phyloP scores from a whole-genome alignment of 1,140 invertebrate genomes.

The Zaprionus ghesquierei region DNA sequence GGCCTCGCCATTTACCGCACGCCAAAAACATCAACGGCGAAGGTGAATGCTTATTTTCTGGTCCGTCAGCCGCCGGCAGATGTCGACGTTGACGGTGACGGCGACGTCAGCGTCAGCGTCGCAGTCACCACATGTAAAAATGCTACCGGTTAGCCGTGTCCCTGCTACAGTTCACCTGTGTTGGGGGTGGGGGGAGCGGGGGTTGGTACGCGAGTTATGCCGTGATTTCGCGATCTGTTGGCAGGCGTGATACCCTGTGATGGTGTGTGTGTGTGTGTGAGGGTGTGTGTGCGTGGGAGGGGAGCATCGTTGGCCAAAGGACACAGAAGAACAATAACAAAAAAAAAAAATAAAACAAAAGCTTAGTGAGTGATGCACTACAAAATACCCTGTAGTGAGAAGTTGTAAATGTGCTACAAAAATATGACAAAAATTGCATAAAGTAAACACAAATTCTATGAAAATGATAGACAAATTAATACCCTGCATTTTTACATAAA shows the following conservation, averaged over 20 bases:
- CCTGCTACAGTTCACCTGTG: constrained; percentile 8
- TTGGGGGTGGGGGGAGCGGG: not conserved
- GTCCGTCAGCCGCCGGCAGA: constrained; percentile 75
- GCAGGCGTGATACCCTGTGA: not conserved
- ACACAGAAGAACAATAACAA: constrained; percentile 17
- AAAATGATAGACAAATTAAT: not conserved
- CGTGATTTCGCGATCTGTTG: constrained; percentile 68
- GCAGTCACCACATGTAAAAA: constrained; percentile 76
- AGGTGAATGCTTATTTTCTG: constrained; percentile 76
- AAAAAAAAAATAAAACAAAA: not conserved
- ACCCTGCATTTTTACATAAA: not conserved
- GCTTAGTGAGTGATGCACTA: not conserved
- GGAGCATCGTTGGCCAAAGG: constrained; percentile 26
- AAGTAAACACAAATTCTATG: not conserved
- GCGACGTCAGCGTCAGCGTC: constrained; percentile 20
- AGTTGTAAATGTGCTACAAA: not conserved
- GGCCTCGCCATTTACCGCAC: constrained; percentile 71
- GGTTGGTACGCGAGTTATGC: constrained; percentile 34
- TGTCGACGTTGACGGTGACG: constrained; percentile 39
- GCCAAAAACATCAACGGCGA: constrained; percentile 71
- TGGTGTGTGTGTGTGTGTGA: too few relatives aligned
- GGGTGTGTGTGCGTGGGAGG: not conserved
- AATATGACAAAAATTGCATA: too few relatives aligned
- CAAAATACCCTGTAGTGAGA: not conserved
- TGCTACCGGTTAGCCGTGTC: constrained; percentile 39